These are phyloP conservation scores for Catharus fuscescens DNA, from an alignment of 2,113 vertebrate species.

Conservation along the genomic window DNA sequence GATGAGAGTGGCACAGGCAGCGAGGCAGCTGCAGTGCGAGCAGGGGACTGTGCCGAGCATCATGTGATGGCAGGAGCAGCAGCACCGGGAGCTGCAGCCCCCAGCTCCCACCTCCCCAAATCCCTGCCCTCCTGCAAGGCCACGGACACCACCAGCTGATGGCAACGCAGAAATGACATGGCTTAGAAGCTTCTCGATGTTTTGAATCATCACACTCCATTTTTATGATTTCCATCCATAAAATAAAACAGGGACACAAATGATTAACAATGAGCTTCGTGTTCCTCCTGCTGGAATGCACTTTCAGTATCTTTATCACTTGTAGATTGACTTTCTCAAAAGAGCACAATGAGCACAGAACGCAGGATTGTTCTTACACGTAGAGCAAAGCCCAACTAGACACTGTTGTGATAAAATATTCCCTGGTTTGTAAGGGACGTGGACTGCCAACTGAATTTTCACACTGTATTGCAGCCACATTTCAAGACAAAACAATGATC, in stretches of 20 bases:
- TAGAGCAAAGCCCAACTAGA: not conserved
- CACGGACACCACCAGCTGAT: accelerated
- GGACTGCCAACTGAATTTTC: not conserved
- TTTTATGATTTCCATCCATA: not conserved
- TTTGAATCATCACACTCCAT: not conserved
- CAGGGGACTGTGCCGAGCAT: not conserved
- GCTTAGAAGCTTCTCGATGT: not conserved
- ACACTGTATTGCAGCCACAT: not conserved
- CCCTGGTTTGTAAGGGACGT: not conserved
- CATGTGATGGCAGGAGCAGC: constrained; percentile 33
- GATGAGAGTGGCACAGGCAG: not conserved
- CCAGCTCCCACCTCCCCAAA: not conserved
- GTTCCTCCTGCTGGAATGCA: not conserved
- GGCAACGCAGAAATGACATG: accelerated
- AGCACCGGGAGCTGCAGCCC: constrained; percentile 7
- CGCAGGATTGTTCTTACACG: accelerated
- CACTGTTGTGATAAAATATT: not conserved
- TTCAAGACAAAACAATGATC: not conserved
- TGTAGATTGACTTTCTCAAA: not conserved
- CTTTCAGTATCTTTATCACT: not conserved
- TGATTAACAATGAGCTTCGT: not conserved
- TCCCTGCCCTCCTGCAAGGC: not conserved
- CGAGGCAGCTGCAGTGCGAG: not conserved
- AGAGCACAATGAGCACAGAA: not conserved
- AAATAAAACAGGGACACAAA: not conserved